Percentiles rank a stretch among this genome's conserved stretches.
phyloP scores from a whole-genome alignment of 2,113 vertebrate genomes.

The Pomatorhinus ruficollis region DNA sequence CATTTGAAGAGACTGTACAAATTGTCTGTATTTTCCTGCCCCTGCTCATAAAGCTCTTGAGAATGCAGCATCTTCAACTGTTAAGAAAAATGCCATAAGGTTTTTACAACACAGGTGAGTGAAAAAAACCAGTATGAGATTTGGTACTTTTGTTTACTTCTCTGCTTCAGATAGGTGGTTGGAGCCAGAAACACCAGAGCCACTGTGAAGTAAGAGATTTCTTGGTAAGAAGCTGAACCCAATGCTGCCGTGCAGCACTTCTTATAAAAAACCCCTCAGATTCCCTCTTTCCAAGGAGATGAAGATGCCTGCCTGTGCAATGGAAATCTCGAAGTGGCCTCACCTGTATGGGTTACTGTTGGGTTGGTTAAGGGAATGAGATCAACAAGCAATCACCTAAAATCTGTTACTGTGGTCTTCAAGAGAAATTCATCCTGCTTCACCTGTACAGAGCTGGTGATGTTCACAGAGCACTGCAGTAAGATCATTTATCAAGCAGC shows the following conservation, averaged over 20 bases:
- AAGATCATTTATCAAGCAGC: not conserved
- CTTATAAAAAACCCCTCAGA: not conserved
- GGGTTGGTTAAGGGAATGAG: not conserved
- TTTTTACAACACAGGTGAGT: not conserved
- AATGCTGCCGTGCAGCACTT: not conserved
- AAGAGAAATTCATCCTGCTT: not conserved
- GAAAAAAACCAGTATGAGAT: not conserved
- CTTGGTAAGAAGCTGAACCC: not conserved
- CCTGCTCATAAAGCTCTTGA: not conserved
- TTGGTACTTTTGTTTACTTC: not conserved
- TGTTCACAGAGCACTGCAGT: not conserved
- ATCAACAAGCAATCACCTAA: not conserved
- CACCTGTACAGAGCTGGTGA: not conserved
- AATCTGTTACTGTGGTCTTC: not conserved
- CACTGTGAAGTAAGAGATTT: not conserved
- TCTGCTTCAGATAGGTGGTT: not conserved
- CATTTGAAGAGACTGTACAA: not conserved
- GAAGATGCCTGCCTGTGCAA: not conserved
- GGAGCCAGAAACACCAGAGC: conserved; percentile 14
- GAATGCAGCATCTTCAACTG: not conserved
- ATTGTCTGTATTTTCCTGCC: not conserved
- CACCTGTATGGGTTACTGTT: not conserved
- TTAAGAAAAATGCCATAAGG: not conserved
- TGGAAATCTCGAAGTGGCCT: not conserved
- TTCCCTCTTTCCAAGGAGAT: not conserved